phyloP scores from a whole-genome alignment of 2,113 vertebrate genomes.

The Sinocyclocheilus anophthalmus region DNA sequence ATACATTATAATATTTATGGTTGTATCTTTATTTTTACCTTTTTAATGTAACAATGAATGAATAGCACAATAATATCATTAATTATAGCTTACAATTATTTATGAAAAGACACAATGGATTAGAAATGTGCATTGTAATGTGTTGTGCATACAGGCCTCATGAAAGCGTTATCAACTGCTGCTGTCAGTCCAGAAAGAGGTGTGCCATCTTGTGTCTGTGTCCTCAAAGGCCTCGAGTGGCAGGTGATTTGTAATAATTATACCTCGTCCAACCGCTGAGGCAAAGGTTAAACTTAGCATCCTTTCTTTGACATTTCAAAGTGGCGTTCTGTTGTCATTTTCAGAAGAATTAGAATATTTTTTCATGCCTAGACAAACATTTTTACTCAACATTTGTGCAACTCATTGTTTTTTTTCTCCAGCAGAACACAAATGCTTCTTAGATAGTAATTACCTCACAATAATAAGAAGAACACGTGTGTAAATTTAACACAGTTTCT shows the following conservation, averaged over 20 bases:
- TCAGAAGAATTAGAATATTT: conserved; percentile 49
- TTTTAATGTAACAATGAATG: not conserved
- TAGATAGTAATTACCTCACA: conserved; percentile 70
- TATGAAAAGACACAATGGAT: not conserved
- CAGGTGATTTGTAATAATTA: conserved; percentile 42
- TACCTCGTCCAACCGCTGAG: conserved; percentile 13
- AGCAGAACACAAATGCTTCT: conserved; percentile 57
- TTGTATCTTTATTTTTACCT: not conserved
- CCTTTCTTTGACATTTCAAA: conserved; percentile 67
- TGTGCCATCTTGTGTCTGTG: conserved; percentile 19
- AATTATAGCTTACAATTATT: not conserved
- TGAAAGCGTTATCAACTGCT: not conserved
- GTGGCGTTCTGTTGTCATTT: conserved; percentile 51
- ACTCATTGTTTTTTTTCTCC: conserved; percentile 19
- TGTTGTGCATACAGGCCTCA: not conserved
- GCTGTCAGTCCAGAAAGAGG: not conserved
- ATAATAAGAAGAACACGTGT: conserved; percentile 69
- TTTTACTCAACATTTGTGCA: conserved; percentile 12
- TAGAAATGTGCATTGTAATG: not conserved
- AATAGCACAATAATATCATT: not conserved
- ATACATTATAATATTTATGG: too few species aligned
- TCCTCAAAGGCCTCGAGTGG: conserved; percentile 19
- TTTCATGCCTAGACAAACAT: conserved; percentile 59
- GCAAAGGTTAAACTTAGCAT: conserved; percentile 57
- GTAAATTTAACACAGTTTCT: conserved; percentile 64